Conservation (phyloP, 2,888 invertebrate species). For the Agriopis marginaria region DNA sequence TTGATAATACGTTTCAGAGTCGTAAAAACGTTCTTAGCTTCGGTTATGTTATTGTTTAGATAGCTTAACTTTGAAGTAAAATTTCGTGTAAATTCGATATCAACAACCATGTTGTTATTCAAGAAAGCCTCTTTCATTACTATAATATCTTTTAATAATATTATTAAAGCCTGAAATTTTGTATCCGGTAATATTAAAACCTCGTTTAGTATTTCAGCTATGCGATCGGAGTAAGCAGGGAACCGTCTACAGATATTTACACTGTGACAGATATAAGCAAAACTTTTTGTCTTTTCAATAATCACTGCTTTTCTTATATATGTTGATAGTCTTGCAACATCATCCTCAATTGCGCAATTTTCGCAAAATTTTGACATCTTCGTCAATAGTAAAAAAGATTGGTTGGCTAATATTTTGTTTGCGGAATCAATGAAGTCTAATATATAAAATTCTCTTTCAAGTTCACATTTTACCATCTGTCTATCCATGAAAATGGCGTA, state of each 20-base stretch:
- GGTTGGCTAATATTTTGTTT: not conserved
- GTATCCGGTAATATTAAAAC: slow-evolving; percentile 48
- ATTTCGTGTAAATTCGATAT: slow-evolving; percentile 31
- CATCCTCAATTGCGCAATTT: not conserved
- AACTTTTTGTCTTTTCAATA: slow-evolving; percentile 48
- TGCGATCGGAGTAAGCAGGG: slow-evolving; percentile 55
- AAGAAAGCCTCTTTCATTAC: slow-evolving; percentile 43
- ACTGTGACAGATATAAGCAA: slow-evolving; percentile 50
- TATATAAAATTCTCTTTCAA: slow-evolving; percentile 14
- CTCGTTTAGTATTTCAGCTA: slow-evolving; percentile 51
- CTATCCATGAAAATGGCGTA: not conserved
- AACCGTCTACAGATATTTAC: slow-evolving; percentile 53
- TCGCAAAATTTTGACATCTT: not conserved
- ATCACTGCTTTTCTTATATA: not conserved
- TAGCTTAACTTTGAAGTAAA: slow-evolving; percentile 35
- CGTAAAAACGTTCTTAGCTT: slow-evolving; percentile 42
- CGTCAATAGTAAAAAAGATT: not conserved
- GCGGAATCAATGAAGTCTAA: slow-evolving; percentile 1
- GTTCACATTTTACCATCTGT: slow-evolving; percentile 7
- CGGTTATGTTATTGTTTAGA: slow-evolving; percentile 25
- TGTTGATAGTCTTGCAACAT: not conserved
- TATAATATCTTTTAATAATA: slow-evolving; percentile 31
- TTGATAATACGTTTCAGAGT: slow-evolving; percentile 43
- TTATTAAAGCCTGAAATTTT: slow-evolving; percentile 44
- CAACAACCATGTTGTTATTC: slow-evolving; percentile 42